A percentile compares a stretch with the other conserved stretches of the same genome.
Conservation (phyloP, 2,888 invertebrate genomes). For the Ariolimax columbianus region DNA sequence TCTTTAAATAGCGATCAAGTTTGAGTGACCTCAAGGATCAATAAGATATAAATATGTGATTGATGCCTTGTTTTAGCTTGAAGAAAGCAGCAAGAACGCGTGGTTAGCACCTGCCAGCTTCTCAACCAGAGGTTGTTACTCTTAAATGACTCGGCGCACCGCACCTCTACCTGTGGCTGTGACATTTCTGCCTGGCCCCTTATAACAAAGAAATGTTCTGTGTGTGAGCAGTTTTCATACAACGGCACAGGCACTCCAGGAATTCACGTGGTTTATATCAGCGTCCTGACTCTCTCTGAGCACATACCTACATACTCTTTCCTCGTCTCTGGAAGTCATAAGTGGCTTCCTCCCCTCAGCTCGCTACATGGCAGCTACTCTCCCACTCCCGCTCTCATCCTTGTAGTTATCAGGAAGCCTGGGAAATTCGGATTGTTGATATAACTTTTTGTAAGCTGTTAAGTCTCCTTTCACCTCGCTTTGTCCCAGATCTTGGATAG, state of each 20-base stretch:
- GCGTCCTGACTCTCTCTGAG: background rate
- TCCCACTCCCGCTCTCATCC: background rate
- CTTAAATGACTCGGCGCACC: background rate
- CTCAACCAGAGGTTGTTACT: too few relatives aligned
- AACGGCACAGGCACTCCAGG: conserved; percentile 17
- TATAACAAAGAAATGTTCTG: background rate
- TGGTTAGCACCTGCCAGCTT: too few relatives aligned
- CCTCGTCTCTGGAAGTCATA: conserved; percentile 26
- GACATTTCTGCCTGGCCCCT: background rate
- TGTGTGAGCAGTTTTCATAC: background rate
- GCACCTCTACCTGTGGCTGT: background rate
- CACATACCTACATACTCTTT: background rate
- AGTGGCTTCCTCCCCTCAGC: conserved; percentile 21
- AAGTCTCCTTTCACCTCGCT: background rate
- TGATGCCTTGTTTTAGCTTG: too few relatives aligned
- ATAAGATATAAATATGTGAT: too few relatives aligned
- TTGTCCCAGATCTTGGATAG: background rate
- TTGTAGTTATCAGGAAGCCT: background rate
- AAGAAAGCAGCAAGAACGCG: too few relatives aligned
- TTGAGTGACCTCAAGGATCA: too few relatives aligned
- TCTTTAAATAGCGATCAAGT: too few relatives aligned
- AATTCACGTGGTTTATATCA: conserved; percentile 30
- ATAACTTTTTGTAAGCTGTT: background rate
- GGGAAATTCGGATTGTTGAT: background rate
- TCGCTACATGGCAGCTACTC: background rate